These are phyloP conservation scores for Sinosuthora webbiana DNA, from an alignment of 2,113 vertebrate species.

Conservation along the genomic window DNA sequence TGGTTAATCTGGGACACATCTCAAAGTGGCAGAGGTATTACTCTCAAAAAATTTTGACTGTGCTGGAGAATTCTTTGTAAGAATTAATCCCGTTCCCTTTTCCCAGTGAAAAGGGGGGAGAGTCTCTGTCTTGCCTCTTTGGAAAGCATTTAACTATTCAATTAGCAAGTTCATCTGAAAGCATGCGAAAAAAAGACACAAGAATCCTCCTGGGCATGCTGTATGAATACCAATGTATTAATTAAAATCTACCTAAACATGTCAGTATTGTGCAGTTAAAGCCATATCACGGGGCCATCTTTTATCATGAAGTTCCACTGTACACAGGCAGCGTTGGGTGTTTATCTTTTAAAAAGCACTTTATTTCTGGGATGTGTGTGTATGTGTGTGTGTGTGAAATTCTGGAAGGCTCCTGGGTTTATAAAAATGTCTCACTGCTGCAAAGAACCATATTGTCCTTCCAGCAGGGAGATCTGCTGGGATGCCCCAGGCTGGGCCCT, in stretches of 20 bases:
- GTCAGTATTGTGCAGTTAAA: neutral
- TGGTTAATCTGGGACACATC: neutral
- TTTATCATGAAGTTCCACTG: neutral
- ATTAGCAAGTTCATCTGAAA: constrained; percentile 33
- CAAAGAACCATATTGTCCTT: neutral
- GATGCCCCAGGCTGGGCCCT: neutral
- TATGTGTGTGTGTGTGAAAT: neutral
- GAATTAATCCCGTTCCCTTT: neutral
- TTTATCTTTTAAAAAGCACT: neutral
- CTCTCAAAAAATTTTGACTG: neutral
- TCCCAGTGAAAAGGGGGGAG: neutral
- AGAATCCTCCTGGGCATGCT: neutral
- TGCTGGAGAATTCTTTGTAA: neutral
- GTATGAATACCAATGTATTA: constrained; percentile 9
- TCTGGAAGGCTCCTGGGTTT: neutral
- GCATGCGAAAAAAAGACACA: neutral
- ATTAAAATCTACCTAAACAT: constrained; percentile 31
- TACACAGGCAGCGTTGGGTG: neutral
- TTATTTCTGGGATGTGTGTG: neutral
- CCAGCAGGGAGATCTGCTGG: neutral
- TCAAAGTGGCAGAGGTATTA: neutral
- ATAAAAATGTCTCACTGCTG: neutral
- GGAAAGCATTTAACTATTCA: constrained; percentile 38
- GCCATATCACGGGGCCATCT: neutral
- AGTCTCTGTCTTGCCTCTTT: neutral